Evolutionary conservation across 2,888 invertebrate genomes (phyloP), one percentile per base, ranked within the genome.

Genomic region (Drosophila acutilabella): DNA sequence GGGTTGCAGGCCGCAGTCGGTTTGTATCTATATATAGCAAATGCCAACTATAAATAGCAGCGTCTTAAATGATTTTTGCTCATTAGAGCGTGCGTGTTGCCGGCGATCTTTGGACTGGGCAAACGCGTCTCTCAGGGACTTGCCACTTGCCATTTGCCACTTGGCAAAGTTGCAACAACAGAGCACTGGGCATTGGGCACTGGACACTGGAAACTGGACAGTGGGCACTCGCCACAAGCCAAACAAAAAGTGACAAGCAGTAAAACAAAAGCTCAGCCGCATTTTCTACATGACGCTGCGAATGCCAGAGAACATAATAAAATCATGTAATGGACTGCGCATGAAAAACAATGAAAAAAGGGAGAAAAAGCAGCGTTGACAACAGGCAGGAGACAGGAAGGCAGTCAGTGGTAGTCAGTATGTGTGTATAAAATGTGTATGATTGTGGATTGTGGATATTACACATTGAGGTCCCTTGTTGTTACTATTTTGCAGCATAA

Each of bases 301-400:
- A 85, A 86, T 85, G 88, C 87, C 88, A 80, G 84, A 30, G 83
- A 87, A 86, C 85, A 86, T 86, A 86, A 86, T 86, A 86, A 86
- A 86, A 86, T 86, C 85, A 86, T 86, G 85, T 86, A 86, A 86
- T 86, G 85, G 85, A 86, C 85, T 86, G 87, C 89, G 87, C 84
- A 78, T 86, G 86, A 83, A 84, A 83, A 88, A 88, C 84, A 88
- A 84, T 84, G 84, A 88, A 88, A 86, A 71, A 36, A 30, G 2
- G 6, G 23, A 23, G 23, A 30, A 36, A 36, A 83, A 68, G 80
- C 83, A 77, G 81, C 88, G 88, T 84, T 84, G 83, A 84, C 83
- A 84, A 81, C 77, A 23, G 14, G 42, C 38, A 48, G 23, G 16
- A 38, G 33, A 30, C 11, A 36, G 36, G 18, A 30, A 40, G 40